Conservation (phyloP, 2,888 invertebrate species). For the Thyatira batis region DNA sequence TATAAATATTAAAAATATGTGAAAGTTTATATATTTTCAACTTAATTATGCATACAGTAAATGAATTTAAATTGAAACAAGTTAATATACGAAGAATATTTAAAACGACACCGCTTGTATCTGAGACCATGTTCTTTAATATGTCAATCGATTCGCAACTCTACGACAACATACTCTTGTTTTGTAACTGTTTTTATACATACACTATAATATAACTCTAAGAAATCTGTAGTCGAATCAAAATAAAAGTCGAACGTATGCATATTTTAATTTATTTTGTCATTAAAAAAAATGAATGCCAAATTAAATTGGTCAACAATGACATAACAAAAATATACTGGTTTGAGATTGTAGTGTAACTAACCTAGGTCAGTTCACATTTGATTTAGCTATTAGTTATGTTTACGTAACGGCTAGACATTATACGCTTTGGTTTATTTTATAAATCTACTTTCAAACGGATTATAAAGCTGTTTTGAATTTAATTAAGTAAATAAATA, state of each 20-base stretch:
- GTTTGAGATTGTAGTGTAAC: neutral
- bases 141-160: constrained; percentile 52
- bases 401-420: no score
- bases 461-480: no score
- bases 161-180: neutral
- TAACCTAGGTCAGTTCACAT: neutral
- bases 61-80: no score
- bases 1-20: no score
- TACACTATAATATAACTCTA: no score
- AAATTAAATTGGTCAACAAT: neutral
- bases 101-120: constrained; percentile 24
- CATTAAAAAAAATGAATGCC: neutral
- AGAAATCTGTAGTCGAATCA: no score
- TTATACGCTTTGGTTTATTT: no score
- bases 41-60: no score
- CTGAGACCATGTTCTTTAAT: constrained; percentile 37
- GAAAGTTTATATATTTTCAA: no score
- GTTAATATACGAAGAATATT: no score
- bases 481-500: no score
- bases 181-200: neutral
- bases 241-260: neutral
- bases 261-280: neutral
- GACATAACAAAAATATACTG: neutral
- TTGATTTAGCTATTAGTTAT: neutral
- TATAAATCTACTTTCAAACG: no score